Evolutionary conservation across 2,888 invertebrate species (phyloP).

Genomic region (Euplagia quadripunctaria): DNA sequence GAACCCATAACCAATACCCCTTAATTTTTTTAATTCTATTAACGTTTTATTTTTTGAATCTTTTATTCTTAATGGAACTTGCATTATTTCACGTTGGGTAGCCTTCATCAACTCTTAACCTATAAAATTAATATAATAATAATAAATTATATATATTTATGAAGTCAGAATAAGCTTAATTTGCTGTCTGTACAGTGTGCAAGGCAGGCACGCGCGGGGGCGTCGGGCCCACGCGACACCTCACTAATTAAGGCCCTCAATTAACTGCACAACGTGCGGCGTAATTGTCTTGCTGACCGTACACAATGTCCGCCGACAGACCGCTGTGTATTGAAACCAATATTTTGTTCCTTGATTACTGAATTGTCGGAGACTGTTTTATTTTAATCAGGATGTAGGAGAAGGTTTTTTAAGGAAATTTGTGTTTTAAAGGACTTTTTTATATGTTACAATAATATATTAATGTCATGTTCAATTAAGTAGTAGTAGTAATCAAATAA

Average conservation of each 20-base stretch:
- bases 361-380: slow-evolving; percentile 18
- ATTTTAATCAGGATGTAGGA: neutral
- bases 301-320: slow-evolving; percentile 52
- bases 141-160: neutral
- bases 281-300: slow-evolving; percentile 68
- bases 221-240: slow-evolving; percentile 78
- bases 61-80: no score
- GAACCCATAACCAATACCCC: no score
- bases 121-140: neutral
- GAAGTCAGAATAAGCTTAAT: slow-evolving; percentile 10
- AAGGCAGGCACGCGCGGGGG: slow-evolving; percentile 60
- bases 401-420: neutral
- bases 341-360: slow-evolving; percentile 41
- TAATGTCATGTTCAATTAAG: no score
- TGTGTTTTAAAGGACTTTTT: neutral
- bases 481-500: no score
- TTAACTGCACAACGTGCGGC: slow-evolving; percentile 69
- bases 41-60: no score
- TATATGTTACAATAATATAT: neutral
- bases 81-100: no score
- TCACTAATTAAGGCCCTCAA: slow-evolving; percentile 80
- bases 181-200: slow-evolving; percentile 43
- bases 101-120: no score
- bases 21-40: no score
- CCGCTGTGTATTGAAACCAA: slow-evolving; percentile 36